phyloP scores from a whole-genome alignment of 1,140 invertebrate genomes.

The Nephotettix cincticeps region DNA sequence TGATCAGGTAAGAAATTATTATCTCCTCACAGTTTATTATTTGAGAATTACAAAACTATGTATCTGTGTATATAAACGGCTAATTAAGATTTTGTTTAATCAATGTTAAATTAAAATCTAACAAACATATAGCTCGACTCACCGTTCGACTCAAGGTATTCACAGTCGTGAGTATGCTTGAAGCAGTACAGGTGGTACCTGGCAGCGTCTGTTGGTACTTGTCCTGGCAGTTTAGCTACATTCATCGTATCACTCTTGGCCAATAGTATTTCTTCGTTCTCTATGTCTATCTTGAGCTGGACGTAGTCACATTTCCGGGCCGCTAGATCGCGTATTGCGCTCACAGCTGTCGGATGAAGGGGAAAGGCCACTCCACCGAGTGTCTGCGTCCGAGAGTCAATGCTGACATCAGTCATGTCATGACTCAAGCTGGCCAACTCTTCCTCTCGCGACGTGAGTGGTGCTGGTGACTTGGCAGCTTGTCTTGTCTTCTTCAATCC shows the following conservation, averaged over 20 bases:
- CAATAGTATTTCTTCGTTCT: slow-evolving; percentile 37
- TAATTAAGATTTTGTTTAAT: too few relatives aligned
- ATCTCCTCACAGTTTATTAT: too few relatives aligned
- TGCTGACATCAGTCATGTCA: slow-evolving; percentile 65
- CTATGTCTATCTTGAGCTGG: slow-evolving; percentile 65
- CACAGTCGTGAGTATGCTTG: slow-evolving; percentile 89
- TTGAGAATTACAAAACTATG: too few relatives aligned
- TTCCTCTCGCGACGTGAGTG: slow-evolving; percentile 86
- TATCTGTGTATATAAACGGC: too few relatives aligned
- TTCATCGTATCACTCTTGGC: slow-evolving; percentile 30
- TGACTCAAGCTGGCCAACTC: slow-evolving; percentile 72
- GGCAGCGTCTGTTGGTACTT: slow-evolving; percentile 80
- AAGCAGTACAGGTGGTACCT: slow-evolving; percentile 93
- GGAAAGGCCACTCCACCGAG: slow-evolving; percentile 92
- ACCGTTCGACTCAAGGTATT: slow-evolving; percentile 82
- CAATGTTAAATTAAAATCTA: too few relatives aligned
- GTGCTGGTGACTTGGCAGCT: slow-evolving; percentile 77
- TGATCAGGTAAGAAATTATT: too few relatives aligned
- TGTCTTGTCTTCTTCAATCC: slow-evolving; percentile 81
- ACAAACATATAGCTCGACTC: too few relatives aligned
- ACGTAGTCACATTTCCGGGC: slow-evolving; percentile 57
- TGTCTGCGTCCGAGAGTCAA: slow-evolving; percentile 88
- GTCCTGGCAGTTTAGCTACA: slow-evolving; percentile 59
- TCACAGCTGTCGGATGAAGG: slow-evolving; percentile 62
- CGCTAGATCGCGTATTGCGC: slow-evolving; percentile 60